These are phyloP conservation scores for Sardina pilchardus DNA, from an alignment of 2,113 vertebrate genomes.

Conservation along the genomic window DNA sequence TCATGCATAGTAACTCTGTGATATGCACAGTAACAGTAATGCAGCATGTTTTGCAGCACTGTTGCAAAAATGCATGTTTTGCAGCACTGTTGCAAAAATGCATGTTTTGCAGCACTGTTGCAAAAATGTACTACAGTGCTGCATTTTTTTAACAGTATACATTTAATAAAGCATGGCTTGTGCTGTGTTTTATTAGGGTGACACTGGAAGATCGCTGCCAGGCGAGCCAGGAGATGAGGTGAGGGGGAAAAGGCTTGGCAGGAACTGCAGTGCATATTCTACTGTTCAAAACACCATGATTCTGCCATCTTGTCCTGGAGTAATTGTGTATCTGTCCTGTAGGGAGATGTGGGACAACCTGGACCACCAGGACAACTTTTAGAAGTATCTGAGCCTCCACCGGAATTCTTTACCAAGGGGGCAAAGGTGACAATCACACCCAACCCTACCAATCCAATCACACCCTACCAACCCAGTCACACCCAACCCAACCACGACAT, in stretches of 20 bases:
- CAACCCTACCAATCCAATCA: not conserved
- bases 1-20: too few species aligned
- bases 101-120: too few species aligned
- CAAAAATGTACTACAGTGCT: not conserved
- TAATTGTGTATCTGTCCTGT: not conserved
- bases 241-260: not conserved
- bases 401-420: not conserved
- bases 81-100: too few species aligned
- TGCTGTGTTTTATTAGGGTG: slow-evolving; percentile 57
- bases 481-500: too few species aligned
- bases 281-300: not conserved
- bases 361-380: slow-evolving; percentile 11
- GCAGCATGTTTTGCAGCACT: too few species aligned
- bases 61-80: too few species aligned
- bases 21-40: not conserved
- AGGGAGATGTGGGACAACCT: slow-evolving; percentile 11
- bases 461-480: too few species aligned
- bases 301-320: not conserved
- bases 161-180: not conserved
- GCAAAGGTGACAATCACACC: not conserved
- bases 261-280: not conserved
- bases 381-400: slow-evolving; percentile 12
- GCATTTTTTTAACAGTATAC: not conserved
- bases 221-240: slow-evolving; percentile 25
- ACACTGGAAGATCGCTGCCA: slow-evolving; percentile 20